These are phyloP conservation scores for Procavia capensis DNA, from an alignment of 2,113 vertebrate species.

Conservation along the genomic window DNA sequence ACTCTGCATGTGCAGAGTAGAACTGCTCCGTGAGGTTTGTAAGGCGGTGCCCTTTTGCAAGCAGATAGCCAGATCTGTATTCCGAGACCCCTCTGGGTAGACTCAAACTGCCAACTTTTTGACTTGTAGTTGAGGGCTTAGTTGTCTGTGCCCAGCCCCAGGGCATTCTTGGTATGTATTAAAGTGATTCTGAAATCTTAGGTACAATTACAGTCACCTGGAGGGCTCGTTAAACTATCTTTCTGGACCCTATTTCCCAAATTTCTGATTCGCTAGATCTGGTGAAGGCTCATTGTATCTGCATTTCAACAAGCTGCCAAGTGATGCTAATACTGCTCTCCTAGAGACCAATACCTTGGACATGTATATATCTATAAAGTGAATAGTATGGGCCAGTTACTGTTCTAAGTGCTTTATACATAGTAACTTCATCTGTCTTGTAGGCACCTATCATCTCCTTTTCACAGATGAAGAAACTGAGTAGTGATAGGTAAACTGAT, in stretches of 20 bases:
- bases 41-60: too few species aligned
- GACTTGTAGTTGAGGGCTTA: too few species aligned
- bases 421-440: neutral
- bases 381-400: neutral
- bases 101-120: too few species aligned
- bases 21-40: too few species aligned
- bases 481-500: neutral
- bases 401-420: neutral
- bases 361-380: rapidly evolving
- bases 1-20: too few species aligned
- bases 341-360: too few species aligned
- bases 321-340: neutral
- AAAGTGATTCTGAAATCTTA: neutral
- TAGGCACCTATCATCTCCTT: neutral
- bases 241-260: rapidly evolving
- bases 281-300: neutral
- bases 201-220: too few species aligned
- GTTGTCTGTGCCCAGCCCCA: too few species aligned
- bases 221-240: neutral
- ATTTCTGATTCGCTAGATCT: neutral
- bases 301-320: neutral
- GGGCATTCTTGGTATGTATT: too few species aligned
- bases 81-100: too few species aligned
- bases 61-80: too few species aligned
- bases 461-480: neutral